A percentile compares a stretch with the other conserved stretches of the same genome.
Conservation (phyloP, 1,140 invertebrate genomes). For the Cardiocondyla obscurior region DNA sequence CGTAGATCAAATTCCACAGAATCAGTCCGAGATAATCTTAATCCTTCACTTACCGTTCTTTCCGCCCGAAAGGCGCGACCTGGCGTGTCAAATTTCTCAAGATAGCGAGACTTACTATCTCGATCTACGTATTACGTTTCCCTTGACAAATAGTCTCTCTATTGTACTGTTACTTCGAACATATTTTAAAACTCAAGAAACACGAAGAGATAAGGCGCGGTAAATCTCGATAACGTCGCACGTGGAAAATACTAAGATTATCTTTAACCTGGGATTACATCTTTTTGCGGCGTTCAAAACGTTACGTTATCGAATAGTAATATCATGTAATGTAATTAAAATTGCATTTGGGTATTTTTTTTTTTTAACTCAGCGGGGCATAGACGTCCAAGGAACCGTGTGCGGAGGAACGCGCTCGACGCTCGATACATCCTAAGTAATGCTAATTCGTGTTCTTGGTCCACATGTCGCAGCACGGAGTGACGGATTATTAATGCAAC, state of each 20-base stretch:
- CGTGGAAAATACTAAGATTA: not conserved
- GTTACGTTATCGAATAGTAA: not conserved
- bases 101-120: conserved; percentile 28
- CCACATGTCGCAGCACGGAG: conserved; percentile 29
- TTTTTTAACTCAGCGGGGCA: not conserved
- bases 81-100: conserved; percentile 51
- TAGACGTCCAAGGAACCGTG: not conserved
- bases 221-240: not conserved
- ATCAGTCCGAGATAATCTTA: conserved; percentile 44
- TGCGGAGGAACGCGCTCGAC: not conserved
- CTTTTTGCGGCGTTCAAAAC: not conserved
- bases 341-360: not conserved
- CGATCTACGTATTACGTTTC: not conserved
- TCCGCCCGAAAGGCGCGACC: conserved; percentile 12
- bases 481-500: conserved; percentile 67
- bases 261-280: too few relatives aligned
- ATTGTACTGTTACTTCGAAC: not conserved
- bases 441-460: conserved; percentile 24
- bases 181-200: not conserved
- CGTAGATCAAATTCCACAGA: conserved; percentile 37
- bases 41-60: conserved; percentile 58
- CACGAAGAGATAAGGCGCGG: not conserved
- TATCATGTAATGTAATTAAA: not conserved
- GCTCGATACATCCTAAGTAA: conserved; percentile 13
- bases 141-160: conserved; percentile 43